A percentile compares a stretch with the other conserved stretches of the same genome.
Evolutionary conservation across 2,888 invertebrate genomes (phyloP).

Genomic region (Empis stercorea): DNA sequence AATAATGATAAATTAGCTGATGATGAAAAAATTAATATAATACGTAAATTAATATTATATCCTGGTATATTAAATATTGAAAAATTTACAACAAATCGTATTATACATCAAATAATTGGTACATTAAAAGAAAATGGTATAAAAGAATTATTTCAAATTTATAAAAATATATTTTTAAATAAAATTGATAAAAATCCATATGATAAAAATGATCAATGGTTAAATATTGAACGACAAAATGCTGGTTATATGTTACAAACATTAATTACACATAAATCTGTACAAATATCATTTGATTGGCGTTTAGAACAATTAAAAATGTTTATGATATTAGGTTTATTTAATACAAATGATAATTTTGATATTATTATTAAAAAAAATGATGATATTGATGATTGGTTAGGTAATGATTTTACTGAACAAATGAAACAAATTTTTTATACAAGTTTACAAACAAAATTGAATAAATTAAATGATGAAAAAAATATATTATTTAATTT

Average conservation of each 20-base stretch:
- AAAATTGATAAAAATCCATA: constrained; percentile 37
- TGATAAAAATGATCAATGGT: constrained; percentile 42
- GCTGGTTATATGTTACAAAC: constrained; percentile 45
- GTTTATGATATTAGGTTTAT: constrained; percentile 50
- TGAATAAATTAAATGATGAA: constrained; percentile 50
- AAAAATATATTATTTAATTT: constrained; percentile 45
- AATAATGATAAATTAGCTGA: constrained; percentile 38
- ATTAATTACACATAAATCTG: constrained; percentile 31
- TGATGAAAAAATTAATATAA: constrained; percentile 42
- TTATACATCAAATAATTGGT: constrained; percentile 50
- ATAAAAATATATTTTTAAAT: constrained; percentile 47
- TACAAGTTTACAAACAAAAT: constrained; percentile 53
- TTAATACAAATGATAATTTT: constrained; percentile 41
- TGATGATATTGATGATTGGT: constrained; percentile 28
- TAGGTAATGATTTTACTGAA: constrained; percentile 41
- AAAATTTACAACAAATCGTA: constrained; percentile 52
- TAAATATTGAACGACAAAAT: constrained; percentile 54
- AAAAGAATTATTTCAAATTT: constrained; percentile 47
- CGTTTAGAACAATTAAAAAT: constrained; percentile 50
- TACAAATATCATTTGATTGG: constrained; percentile 41
- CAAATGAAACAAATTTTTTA: constrained; percentile 57
- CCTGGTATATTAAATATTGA: constrained; percentile 64
- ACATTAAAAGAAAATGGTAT: constrained; percentile 47
- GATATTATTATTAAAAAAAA: constrained; percentile 18
- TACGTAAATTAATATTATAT: constrained; percentile 51